These are phyloP conservation scores for Lacanobia oleracea DNA, from an alignment of 2,888 invertebrate species.

Conservation along the genomic window DNA sequence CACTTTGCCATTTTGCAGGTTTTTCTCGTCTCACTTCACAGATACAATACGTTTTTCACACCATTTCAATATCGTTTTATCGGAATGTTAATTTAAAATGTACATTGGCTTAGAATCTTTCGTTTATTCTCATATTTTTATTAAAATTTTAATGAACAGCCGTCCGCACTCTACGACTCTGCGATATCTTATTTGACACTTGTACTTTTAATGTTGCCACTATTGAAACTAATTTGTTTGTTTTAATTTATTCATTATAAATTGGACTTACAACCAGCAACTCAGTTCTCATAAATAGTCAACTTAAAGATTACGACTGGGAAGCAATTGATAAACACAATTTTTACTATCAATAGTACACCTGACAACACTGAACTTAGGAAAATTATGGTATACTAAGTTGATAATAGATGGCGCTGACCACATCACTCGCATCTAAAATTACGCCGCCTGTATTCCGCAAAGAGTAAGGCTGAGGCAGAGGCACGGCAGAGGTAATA, in stretches of 20 bases:
- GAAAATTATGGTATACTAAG: accelerated
- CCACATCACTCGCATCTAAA: not conserved
- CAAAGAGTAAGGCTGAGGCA: not conserved
- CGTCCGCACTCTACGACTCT: slow-evolving; percentile 41
- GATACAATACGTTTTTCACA: slow-evolving; percentile 64
- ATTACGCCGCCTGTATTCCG: not conserved
- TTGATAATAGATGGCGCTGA: slow-evolving; percentile 33
- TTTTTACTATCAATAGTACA: not conserved
- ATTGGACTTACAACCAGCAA: not conserved
- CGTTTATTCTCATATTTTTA: slow-evolving; percentile 60
- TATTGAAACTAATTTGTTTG: not conserved
- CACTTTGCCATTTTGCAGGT: slow-evolving; percentile 85
- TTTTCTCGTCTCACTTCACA: slow-evolving; percentile 57
- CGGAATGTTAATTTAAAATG: slow-evolving; percentile 20
- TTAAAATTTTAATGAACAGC: slow-evolving; percentile 33
- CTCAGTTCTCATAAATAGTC: not conserved
- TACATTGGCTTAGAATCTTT: slow-evolving; percentile 34
- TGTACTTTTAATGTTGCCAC: slow-evolving; percentile 31
- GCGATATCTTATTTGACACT: slow-evolving; percentile 59
- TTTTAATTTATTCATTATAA: not conserved
- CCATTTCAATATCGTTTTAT: slow-evolving; percentile 67
- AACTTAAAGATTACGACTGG: no score
- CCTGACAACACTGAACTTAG: not conserved
- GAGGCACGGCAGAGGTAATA: not conserved
- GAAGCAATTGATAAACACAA: not conserved